Conservation (phyloP, 2,888 invertebrate species). For the Drosophila multiciliata region DNA sequence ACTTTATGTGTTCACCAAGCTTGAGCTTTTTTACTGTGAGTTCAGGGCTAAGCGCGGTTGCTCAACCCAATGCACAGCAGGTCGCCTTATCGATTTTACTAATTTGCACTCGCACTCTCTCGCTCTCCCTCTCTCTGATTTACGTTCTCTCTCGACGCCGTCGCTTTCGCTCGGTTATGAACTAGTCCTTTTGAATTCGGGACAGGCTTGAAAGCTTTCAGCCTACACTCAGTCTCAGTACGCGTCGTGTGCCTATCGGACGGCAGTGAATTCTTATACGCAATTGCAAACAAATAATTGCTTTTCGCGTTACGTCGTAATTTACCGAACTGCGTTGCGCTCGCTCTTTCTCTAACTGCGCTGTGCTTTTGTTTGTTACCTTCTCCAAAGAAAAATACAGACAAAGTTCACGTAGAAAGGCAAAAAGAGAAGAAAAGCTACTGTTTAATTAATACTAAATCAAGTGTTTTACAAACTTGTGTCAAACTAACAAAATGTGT, state of each 20-base stretch:
- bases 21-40: conserved; percentile 51
- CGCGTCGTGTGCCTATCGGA: conserved; percentile 66
- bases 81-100: conserved; percentile 54
- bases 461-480: conserved; percentile 27
- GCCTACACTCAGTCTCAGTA: conserved; percentile 67
- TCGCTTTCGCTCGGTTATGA: conserved; percentile 43
- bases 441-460: conserved; percentile 14
- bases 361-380: conserved; percentile 50
- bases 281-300: conserved; percentile 4
- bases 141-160: conserved; percentile 50
- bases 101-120: conserved; percentile 9
- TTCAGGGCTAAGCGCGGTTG: conserved; percentile 75
- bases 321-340: conserved; percentile 26
- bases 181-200: conserved; percentile 56
- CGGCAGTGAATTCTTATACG: conserved; percentile 49
- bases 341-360: conserved; percentile 28
- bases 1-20: conserved; percentile 40
- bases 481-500: conserved; percentile 51
- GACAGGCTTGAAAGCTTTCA: conserved; percentile 58
- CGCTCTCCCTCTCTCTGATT: conserved; percentile 7
- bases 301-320: conserved; percentile 55
- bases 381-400: conserved; percentile 32
- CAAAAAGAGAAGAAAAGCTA: conserved; percentile 4
- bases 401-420: conserved; percentile 23
- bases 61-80: conserved; percentile 57